A percentile compares a stretch with the other conserved stretches of the same genome.
Conservation (phyloP, 2,888 invertebrate species). For the Dasypogon diadema region DNA sequence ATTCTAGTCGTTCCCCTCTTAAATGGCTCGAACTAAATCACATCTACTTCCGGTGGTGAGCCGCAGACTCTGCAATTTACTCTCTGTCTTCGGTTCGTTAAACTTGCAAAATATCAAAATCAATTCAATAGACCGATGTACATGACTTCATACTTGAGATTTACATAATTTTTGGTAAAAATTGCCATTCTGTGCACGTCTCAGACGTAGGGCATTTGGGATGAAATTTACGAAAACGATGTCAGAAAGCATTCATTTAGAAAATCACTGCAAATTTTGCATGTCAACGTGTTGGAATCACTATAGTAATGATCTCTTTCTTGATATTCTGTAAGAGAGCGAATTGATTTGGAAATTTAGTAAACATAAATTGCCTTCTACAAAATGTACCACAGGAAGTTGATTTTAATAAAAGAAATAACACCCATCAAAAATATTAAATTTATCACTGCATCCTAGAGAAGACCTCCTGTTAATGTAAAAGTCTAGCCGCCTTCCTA, state of each 20-base stretch:
- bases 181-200: constrained; percentile 40
- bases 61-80: constrained; percentile 44
- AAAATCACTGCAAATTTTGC: constrained; percentile 26
- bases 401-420: no score
- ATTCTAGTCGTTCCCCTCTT: constrained; percentile 22
- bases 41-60: constrained; percentile 36
- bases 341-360: no score
- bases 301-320: neutral
- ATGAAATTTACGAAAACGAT: constrained; percentile 4
- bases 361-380: no score
- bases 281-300: neutral
- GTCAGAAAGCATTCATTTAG: constrained; percentile 38
- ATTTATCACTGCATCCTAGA: no score
- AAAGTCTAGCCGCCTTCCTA: no score
- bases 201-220: neutral
- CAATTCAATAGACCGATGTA: constrained; percentile 43
- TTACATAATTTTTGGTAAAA: constrained; percentile 43
- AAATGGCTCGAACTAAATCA: constrained; percentile 43
- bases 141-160: constrained; percentile 39
- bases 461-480: no score
- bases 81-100: constrained; percentile 46
- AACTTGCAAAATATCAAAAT: constrained; percentile 46
- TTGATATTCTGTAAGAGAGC: no score
- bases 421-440: no score
- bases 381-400: no score